Base-by-base conservation (phyloP, 2,797 vertebrate genomes). In the Cyclopterus lumpus region DNA sequence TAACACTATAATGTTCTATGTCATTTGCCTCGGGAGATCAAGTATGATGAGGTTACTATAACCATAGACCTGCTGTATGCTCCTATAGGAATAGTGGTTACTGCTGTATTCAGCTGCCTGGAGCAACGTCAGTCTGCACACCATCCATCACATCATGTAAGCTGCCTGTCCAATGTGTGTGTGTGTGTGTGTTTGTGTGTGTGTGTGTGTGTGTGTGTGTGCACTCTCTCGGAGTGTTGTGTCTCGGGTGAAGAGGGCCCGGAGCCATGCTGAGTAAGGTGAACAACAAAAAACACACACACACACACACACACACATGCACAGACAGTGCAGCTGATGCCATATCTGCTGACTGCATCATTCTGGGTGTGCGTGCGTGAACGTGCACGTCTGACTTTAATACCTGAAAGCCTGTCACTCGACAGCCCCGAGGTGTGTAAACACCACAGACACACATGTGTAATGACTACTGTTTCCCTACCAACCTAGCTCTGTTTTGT, bases 391-490 rank as follows among this genome's bases (percentile, higher is more conserved):
- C 67, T 30, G 49, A 71, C 77, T 71, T 58, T 16, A 36, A 58
- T 69, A 22, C 67, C 30, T 49, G 46, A 4, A 63, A 55, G 75
- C 67, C 53, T 78, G 63, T 88, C 88, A 67, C 76, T 87, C 73
- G 83, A 53, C 79, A 79, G 59, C 68, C 89, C 79, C 9, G 32
- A 78, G 82, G 88, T 34, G 15, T 40, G 80, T 80, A 86, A 91
- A 91, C 77, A 81, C 24, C 5, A 6, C n/a, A n/a, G n/a, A n/a
- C 60, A 5, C 65, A 55, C 16, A 80, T 81, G 76, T 75, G 49
- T 84, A 77, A 89, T 82, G 84, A 88, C 84, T 87, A 77, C 83
- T 85, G 81, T 88, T 90, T 79, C 77, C 79, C 32, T 71, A 81
- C 73, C 86, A 88, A 91, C 85, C 54, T n/a, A 1, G 18, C 22